Evolutionary conservation across 2,888 invertebrate genomes (phyloP).

Genomic region (Acheta domesticus): DNA sequence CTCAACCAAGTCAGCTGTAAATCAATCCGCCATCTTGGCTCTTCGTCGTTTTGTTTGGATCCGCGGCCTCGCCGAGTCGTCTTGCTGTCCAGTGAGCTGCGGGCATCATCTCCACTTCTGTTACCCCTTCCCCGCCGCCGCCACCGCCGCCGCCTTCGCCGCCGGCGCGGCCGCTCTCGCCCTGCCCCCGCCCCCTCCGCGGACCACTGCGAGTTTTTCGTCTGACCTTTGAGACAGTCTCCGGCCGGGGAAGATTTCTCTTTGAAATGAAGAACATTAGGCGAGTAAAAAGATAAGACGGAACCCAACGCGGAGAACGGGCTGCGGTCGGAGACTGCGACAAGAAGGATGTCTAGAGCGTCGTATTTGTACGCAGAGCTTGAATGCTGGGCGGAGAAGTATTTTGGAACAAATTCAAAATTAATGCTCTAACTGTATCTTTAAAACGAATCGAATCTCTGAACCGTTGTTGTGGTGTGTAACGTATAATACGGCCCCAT

Average conservation of each 20-base stretch:
- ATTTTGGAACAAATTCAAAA: slow-evolving; percentile 18
- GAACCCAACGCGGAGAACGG: too few relatives aligned
- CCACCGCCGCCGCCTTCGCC: not conserved
- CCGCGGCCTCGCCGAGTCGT: not conserved
- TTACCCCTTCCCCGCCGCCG: not conserved
- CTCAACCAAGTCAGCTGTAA: slow-evolving; percentile 18
- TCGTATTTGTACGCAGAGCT: not conserved
- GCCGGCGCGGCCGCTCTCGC: not conserved
- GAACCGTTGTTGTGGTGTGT: slow-evolving; percentile 6
- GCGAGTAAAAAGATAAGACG: too few relatives aligned
- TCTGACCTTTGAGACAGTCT: not conserved
- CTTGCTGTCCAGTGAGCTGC: not conserved
- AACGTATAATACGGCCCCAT: slow-evolving; percentile 7
- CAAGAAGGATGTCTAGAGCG: not conserved
- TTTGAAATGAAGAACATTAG: too few relatives aligned
- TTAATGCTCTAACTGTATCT: not conserved
- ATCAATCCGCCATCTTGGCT: slow-evolving; percentile 18
- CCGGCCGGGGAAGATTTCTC: too few relatives aligned
- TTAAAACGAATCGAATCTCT: not conserved
- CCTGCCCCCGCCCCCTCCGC: not conserved
- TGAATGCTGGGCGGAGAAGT: not conserved
- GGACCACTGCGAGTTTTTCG: not conserved
- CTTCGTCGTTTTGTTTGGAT: not conserved
- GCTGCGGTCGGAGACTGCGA: not conserved
- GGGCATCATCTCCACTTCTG: not conserved